Conservation (phyloP, 1,140 invertebrate genomes). For the Rhyzopertha dominica region DNA sequence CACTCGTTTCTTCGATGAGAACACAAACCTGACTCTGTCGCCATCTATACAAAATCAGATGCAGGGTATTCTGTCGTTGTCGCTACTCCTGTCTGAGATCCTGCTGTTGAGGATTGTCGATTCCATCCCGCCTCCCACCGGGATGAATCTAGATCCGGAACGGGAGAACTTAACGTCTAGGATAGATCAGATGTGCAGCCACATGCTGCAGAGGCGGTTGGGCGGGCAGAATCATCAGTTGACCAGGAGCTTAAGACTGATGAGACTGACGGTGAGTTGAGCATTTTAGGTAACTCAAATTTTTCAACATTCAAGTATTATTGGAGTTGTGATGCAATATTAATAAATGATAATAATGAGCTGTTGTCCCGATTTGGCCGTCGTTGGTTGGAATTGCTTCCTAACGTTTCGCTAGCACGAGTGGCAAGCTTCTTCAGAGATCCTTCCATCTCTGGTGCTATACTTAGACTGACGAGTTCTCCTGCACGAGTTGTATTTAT, state of each 20-base stretch:
- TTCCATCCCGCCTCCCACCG: constrained; percentile 37
- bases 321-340: too few relatives aligned
- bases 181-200: constrained; percentile 35
- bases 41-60: constrained; percentile 28
- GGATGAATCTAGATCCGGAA: constrained; percentile 36
- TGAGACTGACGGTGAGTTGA: constrained; percentile 31
- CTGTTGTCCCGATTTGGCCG: too few relatives aligned
- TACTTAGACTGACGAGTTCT: too few relatives aligned
- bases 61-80: constrained; percentile 31
- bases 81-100: constrained; percentile 36
- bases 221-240: constrained; percentile 29
- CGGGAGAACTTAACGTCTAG: constrained; percentile 31
- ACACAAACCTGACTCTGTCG: constrained; percentile 1
- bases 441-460: too few relatives aligned
- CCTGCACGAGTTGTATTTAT: too few relatives aligned
- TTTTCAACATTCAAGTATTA: too few relatives aligned
- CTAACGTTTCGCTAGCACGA: too few relatives aligned
- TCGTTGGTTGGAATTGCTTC: too few relatives aligned
- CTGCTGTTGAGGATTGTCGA: constrained; percentile 39
- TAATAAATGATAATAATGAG: too few relatives aligned
- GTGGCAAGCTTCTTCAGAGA: too few relatives aligned
- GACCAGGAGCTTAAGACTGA: constrained; percentile 32
- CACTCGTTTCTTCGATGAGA: constrained; percentile 6
- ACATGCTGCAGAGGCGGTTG: constrained; percentile 34
- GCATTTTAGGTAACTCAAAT: too few relatives aligned